Conservation (phyloP, 2,888 invertebrate genomes). For the Drosophila meridionalis region DNA sequence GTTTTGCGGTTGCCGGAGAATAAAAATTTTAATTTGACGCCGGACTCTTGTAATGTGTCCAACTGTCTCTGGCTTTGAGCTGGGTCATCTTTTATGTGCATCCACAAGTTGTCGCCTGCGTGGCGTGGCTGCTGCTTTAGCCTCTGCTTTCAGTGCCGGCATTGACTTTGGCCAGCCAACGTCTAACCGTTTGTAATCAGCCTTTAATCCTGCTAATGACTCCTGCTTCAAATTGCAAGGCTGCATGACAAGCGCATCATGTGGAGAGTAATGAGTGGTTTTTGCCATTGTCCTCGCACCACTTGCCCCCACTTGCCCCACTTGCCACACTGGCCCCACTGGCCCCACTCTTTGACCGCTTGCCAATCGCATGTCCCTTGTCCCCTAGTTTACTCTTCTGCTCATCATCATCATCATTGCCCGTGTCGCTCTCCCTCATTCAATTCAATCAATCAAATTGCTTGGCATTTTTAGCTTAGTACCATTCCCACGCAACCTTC, state of each 20-base stretch:
- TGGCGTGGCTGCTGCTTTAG: neutral
- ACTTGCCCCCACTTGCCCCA: neutral
- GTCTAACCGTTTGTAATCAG: constrained; percentile 28
- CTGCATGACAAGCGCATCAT: constrained; percentile 62
- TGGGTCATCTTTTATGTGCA: constrained; percentile 22
- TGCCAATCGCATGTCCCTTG: constrained; percentile 6
- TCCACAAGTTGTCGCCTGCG: constrained; percentile 14
- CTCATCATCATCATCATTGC: constrained; percentile 35
- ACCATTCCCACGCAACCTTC: constrained; percentile 1
- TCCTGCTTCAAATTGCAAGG: constrained; percentile 54
- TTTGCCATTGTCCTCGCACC: constrained; percentile 1
- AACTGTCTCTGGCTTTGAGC: constrained; percentile 34
- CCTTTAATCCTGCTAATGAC: constrained; percentile 65
- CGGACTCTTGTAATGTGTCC: constrained; percentile 39
- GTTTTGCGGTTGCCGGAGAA: constrained; percentile 40
- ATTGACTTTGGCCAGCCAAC: constrained; percentile 1
- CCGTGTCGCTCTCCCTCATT: constrained; percentile 45
- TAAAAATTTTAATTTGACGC: constrained; percentile 25
- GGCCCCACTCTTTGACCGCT: neutral
- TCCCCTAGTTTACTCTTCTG: constrained; percentile 9
- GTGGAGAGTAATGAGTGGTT: constrained; percentile 46
- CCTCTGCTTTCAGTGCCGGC: neutral
- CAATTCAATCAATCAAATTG: constrained; percentile 77
- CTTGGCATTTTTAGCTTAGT: constrained; percentile 51
- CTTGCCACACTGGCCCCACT: neutral